These are phyloP conservation scores for Theocolax elegans DNA, from an alignment of 1,140 invertebrate species.

Conservation along the genomic window DNA sequence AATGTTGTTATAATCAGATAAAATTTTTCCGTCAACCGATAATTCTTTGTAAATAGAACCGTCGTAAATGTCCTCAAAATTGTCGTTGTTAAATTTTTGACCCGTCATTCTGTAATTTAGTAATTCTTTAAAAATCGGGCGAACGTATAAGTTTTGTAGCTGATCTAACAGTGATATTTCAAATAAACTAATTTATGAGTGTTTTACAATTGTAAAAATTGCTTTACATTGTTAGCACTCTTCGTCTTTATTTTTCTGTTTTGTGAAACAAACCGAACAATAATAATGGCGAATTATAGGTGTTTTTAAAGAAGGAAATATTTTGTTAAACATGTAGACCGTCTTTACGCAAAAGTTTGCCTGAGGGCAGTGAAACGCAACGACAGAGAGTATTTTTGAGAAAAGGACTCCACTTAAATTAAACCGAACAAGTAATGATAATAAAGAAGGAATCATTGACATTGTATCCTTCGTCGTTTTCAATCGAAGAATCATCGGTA, in stretches of 20 bases:
- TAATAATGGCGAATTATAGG: background rate
- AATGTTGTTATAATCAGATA: constrained; percentile 34
- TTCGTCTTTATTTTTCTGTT: background rate
- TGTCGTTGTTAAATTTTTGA: background rate
- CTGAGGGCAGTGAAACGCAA: background rate
- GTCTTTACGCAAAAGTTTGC: background rate
- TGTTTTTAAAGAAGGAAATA: background rate
- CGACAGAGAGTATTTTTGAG: background rate
- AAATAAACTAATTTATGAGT: background rate
- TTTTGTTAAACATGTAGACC: background rate
- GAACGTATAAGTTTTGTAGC: background rate
- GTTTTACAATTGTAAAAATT: background rate
- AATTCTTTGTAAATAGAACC: too few relatives aligned
- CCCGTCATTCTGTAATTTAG: background rate
- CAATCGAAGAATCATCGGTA: too few relatives aligned
- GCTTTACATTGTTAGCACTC: background rate
- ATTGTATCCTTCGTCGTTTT: background rate
- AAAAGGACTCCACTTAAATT: background rate
- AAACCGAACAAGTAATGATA: background rate
- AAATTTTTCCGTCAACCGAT: too few relatives aligned
- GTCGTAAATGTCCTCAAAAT: constrained; percentile 38
- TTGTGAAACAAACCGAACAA: background rate
- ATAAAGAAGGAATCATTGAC: background rate
- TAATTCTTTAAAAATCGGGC: background rate
- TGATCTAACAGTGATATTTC: background rate